Evolutionary conservation across 1,140 invertebrate genomes (phyloP).

Genomic region (Drosophila ironensis): DNA sequence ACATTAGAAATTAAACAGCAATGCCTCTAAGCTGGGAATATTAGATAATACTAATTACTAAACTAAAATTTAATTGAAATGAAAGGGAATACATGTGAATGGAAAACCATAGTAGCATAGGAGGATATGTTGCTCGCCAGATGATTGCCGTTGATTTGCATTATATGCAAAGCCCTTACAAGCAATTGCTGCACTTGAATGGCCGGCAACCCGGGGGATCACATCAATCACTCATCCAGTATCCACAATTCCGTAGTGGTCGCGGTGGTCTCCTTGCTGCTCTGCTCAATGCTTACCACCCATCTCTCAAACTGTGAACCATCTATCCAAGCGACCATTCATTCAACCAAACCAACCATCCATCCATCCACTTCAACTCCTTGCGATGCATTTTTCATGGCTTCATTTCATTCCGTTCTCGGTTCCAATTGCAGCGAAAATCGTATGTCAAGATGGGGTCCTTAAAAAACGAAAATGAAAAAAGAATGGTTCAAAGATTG

Average conservation of each 20-base stretch:
- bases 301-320: conserved; percentile 5
- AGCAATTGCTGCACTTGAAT: conserved; percentile 70
- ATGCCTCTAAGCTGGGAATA: too few relatives aligned
- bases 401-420: conserved; percentile 53
- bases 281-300: conserved; percentile 4
- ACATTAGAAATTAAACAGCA: background rate
- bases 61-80: background rate
- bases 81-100: background rate
- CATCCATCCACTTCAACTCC: conserved; percentile 64
- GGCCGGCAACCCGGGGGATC: conserved; percentile 41
- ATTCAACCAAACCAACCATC: conserved; percentile 26
- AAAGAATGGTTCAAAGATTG: too few relatives aligned
- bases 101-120: background rate
- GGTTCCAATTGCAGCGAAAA: background rate
- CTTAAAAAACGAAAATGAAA: background rate
- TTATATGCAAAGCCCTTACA: conserved; percentile 77
- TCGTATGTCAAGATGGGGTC: background rate
- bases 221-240: conserved; percentile 62
- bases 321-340: conserved; percentile 2
- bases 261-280: background rate
- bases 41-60: too few relatives aligned
- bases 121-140: background rate
- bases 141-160: conserved; percentile 57
- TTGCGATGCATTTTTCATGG: conserved; percentile 75
- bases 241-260: background rate